Evolutionary conservation across 2,888 invertebrate genomes (phyloP).

Genomic region (Hedya salicella): DNA sequence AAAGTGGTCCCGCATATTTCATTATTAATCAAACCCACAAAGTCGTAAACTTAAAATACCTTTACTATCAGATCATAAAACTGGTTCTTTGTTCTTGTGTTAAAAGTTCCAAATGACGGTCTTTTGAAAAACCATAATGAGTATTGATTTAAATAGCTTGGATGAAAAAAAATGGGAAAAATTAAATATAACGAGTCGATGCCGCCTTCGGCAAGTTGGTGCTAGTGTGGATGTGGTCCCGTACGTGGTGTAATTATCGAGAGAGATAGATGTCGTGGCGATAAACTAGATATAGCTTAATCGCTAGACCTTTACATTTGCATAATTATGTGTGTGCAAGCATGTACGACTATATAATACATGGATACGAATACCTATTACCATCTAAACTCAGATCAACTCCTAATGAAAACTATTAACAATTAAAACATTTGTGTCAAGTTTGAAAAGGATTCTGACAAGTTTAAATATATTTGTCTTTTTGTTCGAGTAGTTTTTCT

Average conservation of each 20-base stretch:
- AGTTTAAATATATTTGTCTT: no score
- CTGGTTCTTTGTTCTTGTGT: constrained; percentile 78
- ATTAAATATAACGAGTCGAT: constrained; percentile 76
- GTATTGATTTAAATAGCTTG: constrained; percentile 84
- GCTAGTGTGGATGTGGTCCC: constrained; percentile 60
- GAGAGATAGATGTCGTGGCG: background rate
- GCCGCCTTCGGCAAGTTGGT: constrained; percentile 66
- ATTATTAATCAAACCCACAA: constrained; percentile 73
- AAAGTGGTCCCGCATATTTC: constrained; percentile 64
- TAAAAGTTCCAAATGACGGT: constrained; percentile 79
- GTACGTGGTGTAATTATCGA: background rate
- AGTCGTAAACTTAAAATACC: constrained; percentile 79
- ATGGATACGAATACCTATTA: no score
- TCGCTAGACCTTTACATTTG: no score
- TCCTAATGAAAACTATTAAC: no score
- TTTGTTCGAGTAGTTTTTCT: no score
- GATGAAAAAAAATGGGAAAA: constrained; percentile 82
- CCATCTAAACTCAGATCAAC: no score
- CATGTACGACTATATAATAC: no score
- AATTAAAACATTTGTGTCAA: no score
- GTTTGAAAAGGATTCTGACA: no score
- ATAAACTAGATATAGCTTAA: no score
- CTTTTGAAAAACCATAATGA: constrained; percentile 82
- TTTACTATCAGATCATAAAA: constrained; percentile 82
- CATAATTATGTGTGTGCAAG: no score